Base-by-base conservation (phyloP, 2,888 invertebrate genomes). In the Cryptocheilus praepositus region DNA sequence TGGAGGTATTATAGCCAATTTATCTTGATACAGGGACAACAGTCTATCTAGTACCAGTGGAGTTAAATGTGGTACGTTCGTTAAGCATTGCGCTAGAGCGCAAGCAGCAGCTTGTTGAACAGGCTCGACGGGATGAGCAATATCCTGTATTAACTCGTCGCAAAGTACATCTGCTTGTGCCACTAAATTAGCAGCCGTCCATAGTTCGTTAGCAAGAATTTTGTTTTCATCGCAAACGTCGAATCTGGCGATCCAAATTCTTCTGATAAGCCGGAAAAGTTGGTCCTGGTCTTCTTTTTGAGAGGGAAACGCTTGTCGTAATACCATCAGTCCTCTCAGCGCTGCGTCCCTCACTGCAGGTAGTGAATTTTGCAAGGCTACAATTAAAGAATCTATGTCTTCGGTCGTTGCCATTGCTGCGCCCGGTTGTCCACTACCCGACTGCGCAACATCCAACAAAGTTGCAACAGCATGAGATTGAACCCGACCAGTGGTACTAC, bases 161-260 rank as follows among this genome's bases (percentile, higher is more conserved):
- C 91, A 89, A 25, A 93, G 87, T 55, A 89, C 86, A 45, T 89
- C 89, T 0, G 85, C 85, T 1, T 92, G 90, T 45, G 91, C 89
- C 13, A 89, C 84, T 67, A 94, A 88, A n/a, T 90, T 85, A 0
- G 91, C 89, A 11, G 88, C 85, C 22, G 90, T 88, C 94, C 94
- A 94, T n/a, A 94, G 85, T 53, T 91, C 89, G 19, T 90, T 89
- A 0, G 94, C 94, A 18, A 93, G 89, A 36, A 90, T 88, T 75
- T 93, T 90, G 83, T 96, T 96, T 67, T 95, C 94, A 49, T 93
- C 93, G 7, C 92, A 92, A 0, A 93, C 90, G 89, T 98, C 98
- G 87, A 94, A 95, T 72, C 92, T 94, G 0, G 96, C 94, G 61
- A 98, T 92, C 93, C 96, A 96, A 53, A 98, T 91, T 61, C 96